These are phyloP conservation scores for Drosophila sp. DNA, from an alignment of 1,140 invertebrate genomes.

Conservation along the genomic window DNA sequence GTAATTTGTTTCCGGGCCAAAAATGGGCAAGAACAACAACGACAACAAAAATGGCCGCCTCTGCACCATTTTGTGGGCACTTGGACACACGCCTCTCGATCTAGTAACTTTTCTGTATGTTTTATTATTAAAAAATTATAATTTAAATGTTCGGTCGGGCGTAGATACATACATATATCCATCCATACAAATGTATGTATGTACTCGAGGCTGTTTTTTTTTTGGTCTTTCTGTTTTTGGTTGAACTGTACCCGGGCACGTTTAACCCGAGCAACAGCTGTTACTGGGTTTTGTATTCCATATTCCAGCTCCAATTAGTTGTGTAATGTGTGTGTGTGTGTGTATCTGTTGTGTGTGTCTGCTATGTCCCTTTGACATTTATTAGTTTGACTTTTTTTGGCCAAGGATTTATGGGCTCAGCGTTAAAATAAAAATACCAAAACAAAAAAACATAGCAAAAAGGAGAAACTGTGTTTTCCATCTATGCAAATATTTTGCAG, in stretches of 20 bases:
- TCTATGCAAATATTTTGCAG: constrained; percentile 55
- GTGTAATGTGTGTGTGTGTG: constrained; percentile 34
- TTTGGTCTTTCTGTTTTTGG: constrained; percentile 21
- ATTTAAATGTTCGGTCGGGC: constrained; percentile 63
- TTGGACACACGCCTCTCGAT: constrained; percentile 22
- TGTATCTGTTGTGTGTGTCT: not conserved
- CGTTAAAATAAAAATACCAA: constrained; percentile 26
- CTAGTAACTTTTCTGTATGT: constrained; percentile 45
- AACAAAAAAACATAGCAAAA: constrained; percentile 4
- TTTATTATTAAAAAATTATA: constrained; percentile 78
- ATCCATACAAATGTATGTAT: not conserved
- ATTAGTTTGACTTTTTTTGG: constrained; percentile 72
- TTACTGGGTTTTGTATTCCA: constrained; percentile 10
- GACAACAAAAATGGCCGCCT: constrained; percentile 66
- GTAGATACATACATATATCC: constrained; percentile 35
- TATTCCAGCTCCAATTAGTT: constrained; percentile 58
- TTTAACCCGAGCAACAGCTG: constrained; percentile 47
- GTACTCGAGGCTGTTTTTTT: constrained; percentile 12
- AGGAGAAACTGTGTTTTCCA: constrained; percentile 20
- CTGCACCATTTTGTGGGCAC: constrained; percentile 64
- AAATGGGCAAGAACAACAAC: constrained; percentile 51
- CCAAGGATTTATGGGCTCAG: constrained; percentile 55
- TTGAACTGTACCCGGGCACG: constrained; percentile 25
- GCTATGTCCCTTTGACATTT: constrained; percentile 58
- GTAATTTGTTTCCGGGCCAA: constrained; percentile 76